Evolutionary conservation across 2,113 vertebrate genomes (phyloP), one percentile per base, ranked within the genome.

Genomic region (Hippocampus barbouri): DNA sequence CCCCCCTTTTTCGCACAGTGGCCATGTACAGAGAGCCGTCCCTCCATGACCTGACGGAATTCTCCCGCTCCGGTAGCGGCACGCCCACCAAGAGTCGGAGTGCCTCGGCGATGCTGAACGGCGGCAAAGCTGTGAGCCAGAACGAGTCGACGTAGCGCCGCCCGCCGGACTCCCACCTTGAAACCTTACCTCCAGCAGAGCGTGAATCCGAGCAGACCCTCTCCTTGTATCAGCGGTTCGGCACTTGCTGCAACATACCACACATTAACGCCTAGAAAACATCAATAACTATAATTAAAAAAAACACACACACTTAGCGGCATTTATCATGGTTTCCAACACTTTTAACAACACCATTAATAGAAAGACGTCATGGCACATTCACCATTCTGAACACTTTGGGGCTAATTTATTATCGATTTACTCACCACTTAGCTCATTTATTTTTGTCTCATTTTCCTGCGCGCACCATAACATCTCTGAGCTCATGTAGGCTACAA

Each of bases 21-120:
- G 96, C 96, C 82, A 98, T 99, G 95, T 99, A 99, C 91, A 95
- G 97, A 91, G 97, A 99, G 90, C 97, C 97, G 27, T 99, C 97
- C 54, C 94, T 99, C 75, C 97, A 99, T 8, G 97, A 98, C 81
- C 93, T 99, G 87, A 97, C 97, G 70, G 97, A 99, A 91, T 98
- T 98, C 92, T 97, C 97, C 74, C 94, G 96, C 77, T 98, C 97
- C 20, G 96, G 96, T 86, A 98, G 96, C n/a, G 97, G 96, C 81
- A 98, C 97, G 40, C 97, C 97, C 69, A 99, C 97, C 82, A 98
- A 98, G 92, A 98, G 96, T 92, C 94, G 96, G 91, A 98, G 97
- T 27, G 95, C 96, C 84, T 99, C 97, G 2, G 96, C 96, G 27
- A 92, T 98, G 83, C 92, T 99, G 89, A 98, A 98, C 0, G 97